Evolutionary conservation across 2,888 invertebrate genomes (phyloP).

Genomic region (Linyphia triangularis): DNA sequence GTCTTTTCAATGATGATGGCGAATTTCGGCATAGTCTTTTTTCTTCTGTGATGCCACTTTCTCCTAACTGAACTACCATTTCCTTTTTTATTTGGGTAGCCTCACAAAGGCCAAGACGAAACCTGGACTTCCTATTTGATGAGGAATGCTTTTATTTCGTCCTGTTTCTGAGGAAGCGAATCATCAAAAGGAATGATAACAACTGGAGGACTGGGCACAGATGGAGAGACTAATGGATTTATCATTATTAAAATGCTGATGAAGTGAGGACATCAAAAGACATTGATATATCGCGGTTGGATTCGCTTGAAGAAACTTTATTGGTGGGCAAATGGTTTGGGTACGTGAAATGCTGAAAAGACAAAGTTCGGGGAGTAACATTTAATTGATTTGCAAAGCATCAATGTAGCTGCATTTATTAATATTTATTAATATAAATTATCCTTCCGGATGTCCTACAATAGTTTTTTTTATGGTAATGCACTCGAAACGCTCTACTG

Average conservation of each 20-base stretch:
- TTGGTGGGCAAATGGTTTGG: neutral
- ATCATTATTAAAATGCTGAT: slow-evolving; percentile 29
- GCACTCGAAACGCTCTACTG: too few relatives aligned
- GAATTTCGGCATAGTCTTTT: neutral
- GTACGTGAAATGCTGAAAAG: neutral
- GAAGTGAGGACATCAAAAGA: neutral
- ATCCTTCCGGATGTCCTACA: too few relatives aligned
- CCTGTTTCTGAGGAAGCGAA: neutral
- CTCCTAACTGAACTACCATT: neutral
- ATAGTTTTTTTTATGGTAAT: too few relatives aligned
- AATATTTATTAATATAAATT: too few relatives aligned
- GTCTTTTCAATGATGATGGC: neutral
- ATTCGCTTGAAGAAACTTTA: too few relatives aligned
- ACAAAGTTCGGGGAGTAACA: neutral
- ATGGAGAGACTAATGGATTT: neutral
- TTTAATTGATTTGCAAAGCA: neutral
- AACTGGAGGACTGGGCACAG: neutral
- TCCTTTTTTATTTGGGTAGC: neutral
- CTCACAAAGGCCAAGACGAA: neutral
- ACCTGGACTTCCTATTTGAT: neutral
- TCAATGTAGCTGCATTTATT: too few relatives aligned
- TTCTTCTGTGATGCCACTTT: neutral
- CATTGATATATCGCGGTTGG: neutral
- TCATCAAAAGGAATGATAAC: neutral
- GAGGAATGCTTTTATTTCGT: neutral